phyloP scores from a whole-genome alignment of 1,140 invertebrate genomes.

The Drosophila virilis region DNA sequence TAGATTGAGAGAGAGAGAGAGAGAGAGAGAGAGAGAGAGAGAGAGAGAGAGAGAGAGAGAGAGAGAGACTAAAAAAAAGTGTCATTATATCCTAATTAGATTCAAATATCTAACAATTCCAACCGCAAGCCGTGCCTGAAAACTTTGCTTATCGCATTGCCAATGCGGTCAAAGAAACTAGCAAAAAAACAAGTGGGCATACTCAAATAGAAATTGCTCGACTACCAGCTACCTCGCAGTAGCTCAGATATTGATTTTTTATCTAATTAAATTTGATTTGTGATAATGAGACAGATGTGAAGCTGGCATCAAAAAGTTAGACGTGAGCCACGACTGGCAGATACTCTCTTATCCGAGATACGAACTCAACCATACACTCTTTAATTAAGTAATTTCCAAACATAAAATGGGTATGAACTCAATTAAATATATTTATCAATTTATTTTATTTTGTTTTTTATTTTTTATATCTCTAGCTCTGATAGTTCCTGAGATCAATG shows the following conservation, averaged over 20 bases:
- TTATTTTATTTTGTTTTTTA: no score
- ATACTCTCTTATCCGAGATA: no score
- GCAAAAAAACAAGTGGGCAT: conserved; percentile 34
- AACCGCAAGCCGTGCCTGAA: conserved; percentile 61
- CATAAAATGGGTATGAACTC: no score
- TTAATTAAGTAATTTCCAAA: no score
- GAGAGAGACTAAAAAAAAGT: conserved; percentile 37
- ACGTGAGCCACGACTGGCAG: no score
- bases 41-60: background rate
- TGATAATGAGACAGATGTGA: no score
- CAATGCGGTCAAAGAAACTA: conserved; percentile 40
- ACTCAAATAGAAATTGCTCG: background rate
- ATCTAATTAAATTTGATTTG: background rate
- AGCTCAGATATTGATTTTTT: background rate
- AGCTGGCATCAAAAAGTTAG: no score
- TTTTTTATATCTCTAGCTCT: no score
- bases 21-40: no score
- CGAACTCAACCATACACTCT: no score
- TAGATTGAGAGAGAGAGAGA: background rate
- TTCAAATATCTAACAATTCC: conserved; percentile 74
- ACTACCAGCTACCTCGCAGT: background rate
- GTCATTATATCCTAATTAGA: conserved; percentile 79
- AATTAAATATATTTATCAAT: no score
- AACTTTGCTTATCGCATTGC: conserved; percentile 68
- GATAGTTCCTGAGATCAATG: no score